Evolutionary conservation across 2,888 invertebrate genomes (phyloP), one percentile per base, ranked within the genome.

Genomic region (Synergus itoensis): DNA sequence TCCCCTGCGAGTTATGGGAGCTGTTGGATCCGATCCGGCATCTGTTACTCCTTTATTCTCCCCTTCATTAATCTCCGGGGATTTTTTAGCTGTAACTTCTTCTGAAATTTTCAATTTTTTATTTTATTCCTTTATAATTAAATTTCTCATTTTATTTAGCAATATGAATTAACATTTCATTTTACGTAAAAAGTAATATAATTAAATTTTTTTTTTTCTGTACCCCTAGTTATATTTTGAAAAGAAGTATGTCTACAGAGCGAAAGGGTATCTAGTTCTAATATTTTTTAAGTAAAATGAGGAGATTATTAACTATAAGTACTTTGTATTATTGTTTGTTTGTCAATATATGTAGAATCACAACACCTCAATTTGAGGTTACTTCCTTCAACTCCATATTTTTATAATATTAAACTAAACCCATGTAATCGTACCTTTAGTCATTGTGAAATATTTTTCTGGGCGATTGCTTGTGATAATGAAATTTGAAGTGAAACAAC

Each of bases 1-100:
- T 0, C 97, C 97, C 91, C 96, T 96, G 63, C 97, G 95, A 2
- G 96, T 95, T 16, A 96, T 95, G 0, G 97, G 97, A 0, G 96
- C 96, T 16, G 96, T 95, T 0, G 97, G 97, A 93, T 97, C 97
- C 7, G 94, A 92, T 4, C 94, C 94, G 78, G 87, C 86, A 79
- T 92, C 93, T 12, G 86, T 84, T 3, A 85, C 65, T 73, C 85
- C 77, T 83, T 90, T 90, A 67, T 87, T 90, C 7, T 92, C 92
- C 11, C 87, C 83, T 53, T 90, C 91, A 86, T 89, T 89, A 79
- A 88, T 89, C n/a, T 90, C 90, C 36, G 88, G 86, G 2, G 90
- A 88, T 78, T 90, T 88, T 79, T 91, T 91, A 0, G 87, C 88
- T 57, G 88, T 77, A 82, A 79, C 88, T 80, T 89, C 91, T 60